These are phyloP conservation scores for Polymixis flavicincta DNA, from an alignment of 2,888 invertebrate species.

Conservation along the genomic window DNA sequence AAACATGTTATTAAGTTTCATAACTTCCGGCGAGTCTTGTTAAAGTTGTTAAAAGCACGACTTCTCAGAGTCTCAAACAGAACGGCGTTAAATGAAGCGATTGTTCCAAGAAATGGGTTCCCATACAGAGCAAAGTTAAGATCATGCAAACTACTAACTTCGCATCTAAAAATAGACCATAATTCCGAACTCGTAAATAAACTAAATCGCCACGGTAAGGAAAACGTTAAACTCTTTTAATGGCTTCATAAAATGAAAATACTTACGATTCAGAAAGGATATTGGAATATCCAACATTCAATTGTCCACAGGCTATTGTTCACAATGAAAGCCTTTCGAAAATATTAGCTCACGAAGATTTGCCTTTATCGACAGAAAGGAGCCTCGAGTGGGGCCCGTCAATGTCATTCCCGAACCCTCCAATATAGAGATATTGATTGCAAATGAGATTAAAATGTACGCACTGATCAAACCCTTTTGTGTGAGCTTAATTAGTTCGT, in stretches of 20 bases:
- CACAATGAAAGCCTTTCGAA: constrained; percentile 72
- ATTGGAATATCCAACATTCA: constrained; percentile 67
- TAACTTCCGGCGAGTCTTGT: constrained; percentile 46
- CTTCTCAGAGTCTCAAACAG: constrained; percentile 38
- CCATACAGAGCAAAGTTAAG: constrained; percentile 27
- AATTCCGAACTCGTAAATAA: constrained; percentile 36
- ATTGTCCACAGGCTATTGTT: constrained; percentile 71
- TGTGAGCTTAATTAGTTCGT: constrained; percentile 66
- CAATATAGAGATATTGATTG: constrained; percentile 73
- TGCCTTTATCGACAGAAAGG: constrained; percentile 63
- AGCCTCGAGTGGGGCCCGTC: constrained; percentile 68
- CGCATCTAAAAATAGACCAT: constrained; percentile 28
- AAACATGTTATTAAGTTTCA: constrained; percentile 47
- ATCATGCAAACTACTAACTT: constrained; percentile 38
- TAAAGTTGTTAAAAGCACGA: constrained; percentile 46
- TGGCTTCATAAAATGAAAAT: constrained; percentile 59
- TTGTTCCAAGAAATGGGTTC: constrained; percentile 30
- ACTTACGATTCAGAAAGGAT: constrained; percentile 66
- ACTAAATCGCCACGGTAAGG: constrained; percentile 42
- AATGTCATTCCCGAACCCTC: constrained; percentile 68
- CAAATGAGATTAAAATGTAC: constrained; percentile 76
- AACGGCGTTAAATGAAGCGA: constrained; percentile 28
- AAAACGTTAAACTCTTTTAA: constrained; percentile 55
- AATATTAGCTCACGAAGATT: constrained; percentile 75
- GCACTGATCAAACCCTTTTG: constrained; percentile 69